Base-by-base conservation (phyloP, 2,888 invertebrate genomes). In the Colostygia pectinataria region DNA sequence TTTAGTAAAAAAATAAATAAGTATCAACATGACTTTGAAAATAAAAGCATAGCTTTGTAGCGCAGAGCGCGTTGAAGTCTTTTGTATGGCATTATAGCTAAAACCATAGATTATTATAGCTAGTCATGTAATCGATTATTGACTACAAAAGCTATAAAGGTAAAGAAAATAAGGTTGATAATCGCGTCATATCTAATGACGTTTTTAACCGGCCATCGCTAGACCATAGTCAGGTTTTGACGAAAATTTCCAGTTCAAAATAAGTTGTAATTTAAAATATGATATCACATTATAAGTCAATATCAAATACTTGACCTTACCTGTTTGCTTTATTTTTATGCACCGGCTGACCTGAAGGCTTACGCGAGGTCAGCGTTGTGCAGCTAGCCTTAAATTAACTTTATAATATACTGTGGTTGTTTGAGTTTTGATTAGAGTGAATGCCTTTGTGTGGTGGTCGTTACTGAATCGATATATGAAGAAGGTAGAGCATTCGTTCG, bases 41-140 rank as follows among this genome's bases (percentile, higher is more conserved):
- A 34, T 18, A 36, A 29, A 34, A 9, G 28, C 34, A 36, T 36
- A 40, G 34, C 27, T 5, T 5, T 10, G 24, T 32, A 42, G 37
- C 15, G 2, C 45, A 7, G 29, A 43, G 41, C 65, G 57, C 74
- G 81, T 80, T 80, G 73, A 81, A 63, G 69, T 82, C 80, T 79
- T 80, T 79, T 74, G 53, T 74, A 72, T 67, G 47, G 38, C 15
- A 25, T 42, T n/a, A 18, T 24, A 9, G 13, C 8, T 31, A 7
- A 28, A 33, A 18, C n/a, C 4, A 3, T n/a, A 8, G 14, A 12
- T n/a, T n/a, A n/a, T n/a, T n/a, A n/a, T n/a, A n/a, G n/a, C n/a
- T n/a, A n/a, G n/a, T n/a, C n/a, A n/a, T n/a, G n/a, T n/a, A n/a
- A n/a, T n/a, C n/a, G n/a, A n/a, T n/a, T n/a, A n/a, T n/a, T n/a